A percentile compares a stretch with the other conserved stretches of the same genome.
Conservation (phyloP, 2,797 vertebrate species). For the Pangasius djambal region DNA sequence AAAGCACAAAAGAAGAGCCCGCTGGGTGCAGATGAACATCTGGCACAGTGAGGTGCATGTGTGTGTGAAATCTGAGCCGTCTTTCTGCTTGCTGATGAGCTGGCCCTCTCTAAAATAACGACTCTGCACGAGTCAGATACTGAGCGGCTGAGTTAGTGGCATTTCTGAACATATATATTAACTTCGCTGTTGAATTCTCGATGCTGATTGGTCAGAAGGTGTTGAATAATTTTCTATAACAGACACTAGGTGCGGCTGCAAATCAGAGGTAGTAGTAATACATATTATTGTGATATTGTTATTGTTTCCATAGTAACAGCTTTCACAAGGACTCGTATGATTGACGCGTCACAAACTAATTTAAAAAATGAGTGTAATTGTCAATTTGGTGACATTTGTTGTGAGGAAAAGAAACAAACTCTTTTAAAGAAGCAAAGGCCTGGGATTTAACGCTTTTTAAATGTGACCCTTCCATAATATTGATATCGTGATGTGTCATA, state of each 20-base stretch:
- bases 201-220: not conserved
- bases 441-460: not conserved
- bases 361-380: not conserved
- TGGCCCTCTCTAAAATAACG: not conserved
- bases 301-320: not conserved
- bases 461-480: not conserved
- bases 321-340: not conserved
- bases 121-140: not conserved
- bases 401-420: not conserved
- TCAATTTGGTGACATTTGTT: not conserved
- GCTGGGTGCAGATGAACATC: not conserved
- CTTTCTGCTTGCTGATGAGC: not conserved
- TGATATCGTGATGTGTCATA: not conserved
- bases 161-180: not conserved
- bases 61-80: not conserved
- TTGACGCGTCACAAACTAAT: not conserved
- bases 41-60: not conserved
- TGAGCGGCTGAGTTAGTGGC: not conserved
- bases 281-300: not conserved
- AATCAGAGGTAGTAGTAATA: not conserved
- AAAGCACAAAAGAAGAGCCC: not conserved
- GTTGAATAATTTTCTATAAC: not conserved
- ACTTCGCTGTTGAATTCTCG: not conserved
- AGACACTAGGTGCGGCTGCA: not conserved
- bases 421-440: not conserved